Evolutionary conservation across 2,113 vertebrate species (phyloP).

Genomic region (Aphyosemion australe): DNA sequence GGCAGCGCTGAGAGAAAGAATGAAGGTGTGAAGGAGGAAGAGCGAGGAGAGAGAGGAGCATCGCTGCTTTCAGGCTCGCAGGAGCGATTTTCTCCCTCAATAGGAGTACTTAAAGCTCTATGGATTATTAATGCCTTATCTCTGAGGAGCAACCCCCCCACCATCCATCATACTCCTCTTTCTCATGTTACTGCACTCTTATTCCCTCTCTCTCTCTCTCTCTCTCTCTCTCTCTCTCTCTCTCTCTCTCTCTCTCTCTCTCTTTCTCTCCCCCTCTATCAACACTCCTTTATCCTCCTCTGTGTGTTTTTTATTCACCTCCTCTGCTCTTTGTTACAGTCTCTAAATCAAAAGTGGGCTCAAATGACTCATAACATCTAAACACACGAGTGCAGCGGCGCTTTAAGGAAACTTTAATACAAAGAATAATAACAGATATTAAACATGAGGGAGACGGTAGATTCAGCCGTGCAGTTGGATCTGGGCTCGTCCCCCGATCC

Average conservation of each 20-base stretch:
- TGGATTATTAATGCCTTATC: slow-evolving; percentile 76
- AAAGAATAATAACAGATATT: background rate
- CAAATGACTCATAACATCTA: background rate
- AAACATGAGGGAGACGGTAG: background rate
- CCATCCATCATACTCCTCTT: slow-evolving; percentile 10
- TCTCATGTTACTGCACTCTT: slow-evolving; percentile 28
- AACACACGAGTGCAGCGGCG: background rate
- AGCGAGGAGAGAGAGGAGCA: slow-evolving; percentile 3
- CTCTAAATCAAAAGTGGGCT: background rate
- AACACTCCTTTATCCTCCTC: slow-evolving; percentile 1
- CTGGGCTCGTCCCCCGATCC: background rate
- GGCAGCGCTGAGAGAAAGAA: background rate
- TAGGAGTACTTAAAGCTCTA: slow-evolving; percentile 68
- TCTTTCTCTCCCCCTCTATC: background rate
- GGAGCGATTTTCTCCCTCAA: slow-evolving; percentile 61
- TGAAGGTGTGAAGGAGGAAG: background rate
- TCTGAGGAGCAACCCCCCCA: slow-evolving; percentile 34
- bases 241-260: background rate
- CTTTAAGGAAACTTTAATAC: background rate
- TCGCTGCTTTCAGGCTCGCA: slow-evolving; percentile 48
- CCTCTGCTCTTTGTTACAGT: background rate
- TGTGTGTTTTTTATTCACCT: background rate
- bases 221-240: background rate
- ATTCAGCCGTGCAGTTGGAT: background rate
- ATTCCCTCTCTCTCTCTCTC: background rate